Base-by-base conservation (phyloP, 2,888 invertebrate species). In the Lasioglossum oenotherae region DNA sequence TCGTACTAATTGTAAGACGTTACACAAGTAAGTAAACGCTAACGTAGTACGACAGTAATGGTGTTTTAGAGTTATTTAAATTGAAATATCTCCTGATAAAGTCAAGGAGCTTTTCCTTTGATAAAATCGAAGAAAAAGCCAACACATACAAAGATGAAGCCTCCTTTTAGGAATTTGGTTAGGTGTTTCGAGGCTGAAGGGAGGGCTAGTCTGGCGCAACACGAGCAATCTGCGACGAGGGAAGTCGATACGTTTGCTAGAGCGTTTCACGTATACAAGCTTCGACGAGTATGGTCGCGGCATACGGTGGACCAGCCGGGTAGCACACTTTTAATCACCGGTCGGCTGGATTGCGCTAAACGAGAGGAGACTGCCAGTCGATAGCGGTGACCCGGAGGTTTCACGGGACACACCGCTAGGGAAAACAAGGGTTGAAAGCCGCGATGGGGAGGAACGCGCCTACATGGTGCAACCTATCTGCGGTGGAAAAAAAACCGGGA, bases 301-400 rank as follows among this genome's bases (percentile, higher is more conserved):
- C 89, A 74, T 77, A 81, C 86, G 87, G 85, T 16, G 27, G n/a
- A 72, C 88, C 87, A 88, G 86, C 84, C 91, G 83, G 84, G 27
- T 89, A 75, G 90, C 90, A 87, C 90, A 89, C 90, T 92, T 93
- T 93, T 93, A 93, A 93, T 93, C 93, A 93, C 92, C 84, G 88
- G 92, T 91, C 91, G 89, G 87, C 86, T 89, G 89, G 86, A 91
- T 91, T 92, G 88, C 88, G 90, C 91, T 92, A 91, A 92, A 92
- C 92, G 90, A 80, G 85, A 85, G 81, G 83, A 87, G 78, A 82
- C 81, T 82, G 64, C 41, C 80, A 72, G 60, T 75, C 86, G 74
- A 86, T 86, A 75, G 69, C 80, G 72, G 71, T 69, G 85, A 73
- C 74, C 81, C 49, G 75, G 35, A 79, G 78, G 77, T 64, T 81